Percentiles rank a stretch among this genome's conserved stretches.
Evolutionary conservation across 2,888 invertebrate genomes (phyloP).

Genomic region (Iphiclides podalirius): DNA sequence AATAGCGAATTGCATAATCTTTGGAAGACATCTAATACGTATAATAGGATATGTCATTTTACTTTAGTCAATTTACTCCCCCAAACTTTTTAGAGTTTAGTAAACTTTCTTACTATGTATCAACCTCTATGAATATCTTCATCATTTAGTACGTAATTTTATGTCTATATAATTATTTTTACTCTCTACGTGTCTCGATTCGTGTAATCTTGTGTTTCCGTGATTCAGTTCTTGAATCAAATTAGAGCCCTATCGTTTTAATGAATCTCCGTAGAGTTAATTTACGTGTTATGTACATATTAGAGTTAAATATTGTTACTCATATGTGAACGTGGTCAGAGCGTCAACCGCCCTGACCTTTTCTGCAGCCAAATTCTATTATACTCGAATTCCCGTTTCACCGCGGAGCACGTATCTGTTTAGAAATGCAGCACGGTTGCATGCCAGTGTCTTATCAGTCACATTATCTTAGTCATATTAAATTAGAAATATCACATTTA

Average conservation of each 20-base stretch:
- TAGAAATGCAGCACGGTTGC: no score
- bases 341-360: conserved; percentile 19
- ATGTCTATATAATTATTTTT: conserved; percentile 31
- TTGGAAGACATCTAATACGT: neutral
- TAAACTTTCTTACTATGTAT: conserved; percentile 38
- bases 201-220: conserved; percentile 17
- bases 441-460: no score
- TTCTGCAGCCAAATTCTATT: conserved; percentile 32
- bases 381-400: no score
- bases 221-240: conserved; percentile 11
- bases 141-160: conserved; percentile 30
- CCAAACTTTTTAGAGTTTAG: conserved; percentile 58
- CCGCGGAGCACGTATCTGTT: no score
- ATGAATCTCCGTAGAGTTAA: conserved; percentile 29
- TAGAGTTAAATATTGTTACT: conserved; percentile 58
- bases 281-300: conserved; percentile 67
- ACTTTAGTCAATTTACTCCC: conserved; percentile 68
- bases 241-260: conserved; percentile 15
- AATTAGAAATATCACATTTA: no score
- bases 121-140: conserved; percentile 37
- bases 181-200: conserved; percentile 23
- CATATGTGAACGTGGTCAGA: conserved; percentile 30
- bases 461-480: no score
- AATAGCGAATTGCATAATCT: conserved; percentile 2
- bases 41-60: conserved; percentile 43